These are phyloP conservation scores for Protodeltote pygarga DNA, from an alignment of 2,888 invertebrate species.

Conservation along the genomic window DNA sequence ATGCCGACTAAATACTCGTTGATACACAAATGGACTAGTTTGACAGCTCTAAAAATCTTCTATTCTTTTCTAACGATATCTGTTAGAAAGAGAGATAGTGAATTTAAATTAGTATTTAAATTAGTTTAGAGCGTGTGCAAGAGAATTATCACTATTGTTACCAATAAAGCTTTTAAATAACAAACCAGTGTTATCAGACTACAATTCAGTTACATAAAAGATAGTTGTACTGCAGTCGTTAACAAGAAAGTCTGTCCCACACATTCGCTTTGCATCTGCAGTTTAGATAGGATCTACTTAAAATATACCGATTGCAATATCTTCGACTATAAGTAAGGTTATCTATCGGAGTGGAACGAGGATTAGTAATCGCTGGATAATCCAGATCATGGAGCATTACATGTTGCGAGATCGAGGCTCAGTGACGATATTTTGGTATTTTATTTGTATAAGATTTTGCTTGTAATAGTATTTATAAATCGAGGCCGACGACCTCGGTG, in stretches of 20 bases:
- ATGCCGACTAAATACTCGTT: too few species aligned
- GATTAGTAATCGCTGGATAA: conserved; percentile 68
- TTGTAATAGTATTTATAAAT: conserved; percentile 7
- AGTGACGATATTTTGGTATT: conserved; percentile 32
- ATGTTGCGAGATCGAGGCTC: conserved; percentile 38
- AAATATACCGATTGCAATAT: conserved; percentile 67
- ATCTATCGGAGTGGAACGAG: conserved; percentile 62
- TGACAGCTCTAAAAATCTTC: too few species aligned
- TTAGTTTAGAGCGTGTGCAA: too few species aligned
- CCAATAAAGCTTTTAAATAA: conserved; percentile 36
- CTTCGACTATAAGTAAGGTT: conserved; percentile 56
- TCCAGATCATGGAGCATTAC: conserved; percentile 62
- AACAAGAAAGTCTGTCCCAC: conserved; percentile 74
- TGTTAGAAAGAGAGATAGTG: too few species aligned
- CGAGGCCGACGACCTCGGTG: not conserved
- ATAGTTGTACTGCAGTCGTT: conserved; percentile 67
- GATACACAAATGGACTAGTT: too few species aligned
- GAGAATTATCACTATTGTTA: too few species aligned
- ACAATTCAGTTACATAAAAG: conserved; percentile 64
- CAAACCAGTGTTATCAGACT: conserved; percentile 49
- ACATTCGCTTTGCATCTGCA: conserved; percentile 67
- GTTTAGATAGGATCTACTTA: conserved; percentile 70
- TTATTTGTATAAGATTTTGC: conserved; percentile 32
- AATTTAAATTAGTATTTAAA: conserved; percentile 28
- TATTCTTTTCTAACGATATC: too few species aligned